These are phyloP conservation scores for Drosophila kanapiae DNA, from an alignment of 1,140 invertebrate species.

Conservation along the genomic window DNA sequence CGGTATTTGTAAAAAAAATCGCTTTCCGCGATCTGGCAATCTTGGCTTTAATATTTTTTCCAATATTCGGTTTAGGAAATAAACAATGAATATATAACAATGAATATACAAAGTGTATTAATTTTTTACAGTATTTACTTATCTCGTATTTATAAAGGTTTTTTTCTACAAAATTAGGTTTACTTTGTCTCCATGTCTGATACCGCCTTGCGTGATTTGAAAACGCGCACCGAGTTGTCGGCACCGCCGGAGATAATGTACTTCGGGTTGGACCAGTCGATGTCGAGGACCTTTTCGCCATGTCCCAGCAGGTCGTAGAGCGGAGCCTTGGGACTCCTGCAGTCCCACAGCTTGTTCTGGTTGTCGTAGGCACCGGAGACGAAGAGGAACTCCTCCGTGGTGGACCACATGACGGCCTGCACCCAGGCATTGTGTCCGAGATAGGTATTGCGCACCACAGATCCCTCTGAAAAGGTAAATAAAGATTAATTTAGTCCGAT, in stretches of 20 bases:
- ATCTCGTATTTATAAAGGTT: slow-evolving; percentile 20
- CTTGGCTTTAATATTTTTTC: background rate
- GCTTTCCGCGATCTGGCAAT: background rate
- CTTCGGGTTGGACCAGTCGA: slow-evolving; percentile 96
- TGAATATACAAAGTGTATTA: background rate
- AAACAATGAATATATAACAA: background rate
- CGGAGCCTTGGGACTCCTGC: slow-evolving; percentile 95
- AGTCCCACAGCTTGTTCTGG: slow-evolving; percentile 97
- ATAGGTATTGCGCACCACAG: slow-evolving; percentile 94
- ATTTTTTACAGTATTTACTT: slow-evolving; percentile 24
- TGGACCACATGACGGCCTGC: slow-evolving; percentile 95
- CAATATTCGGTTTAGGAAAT: too few relatives aligned
- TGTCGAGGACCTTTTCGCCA: slow-evolving; percentile 96
- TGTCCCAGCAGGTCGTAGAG: slow-evolving; percentile 97
- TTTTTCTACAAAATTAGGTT: slow-evolving; percentile 24
- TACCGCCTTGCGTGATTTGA: slow-evolving; percentile 88
- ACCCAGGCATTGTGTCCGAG: slow-evolving; percentile 97
- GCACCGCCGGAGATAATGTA: slow-evolving; percentile 96
- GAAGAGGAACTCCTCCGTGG: slow-evolving; percentile 93
- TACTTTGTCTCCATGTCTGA: slow-evolving; percentile 60
- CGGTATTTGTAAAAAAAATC: background rate
- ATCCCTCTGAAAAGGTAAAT: slow-evolving; percentile 88
- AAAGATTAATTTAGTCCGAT: too few relatives aligned
- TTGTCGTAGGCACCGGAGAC: slow-evolving; percentile 97
- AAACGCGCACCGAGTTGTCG: slow-evolving; percentile 97